Evolutionary conservation across 2,113 vertebrate genomes (phyloP).

Genomic region (Cyrtonyx montezumae): DNA sequence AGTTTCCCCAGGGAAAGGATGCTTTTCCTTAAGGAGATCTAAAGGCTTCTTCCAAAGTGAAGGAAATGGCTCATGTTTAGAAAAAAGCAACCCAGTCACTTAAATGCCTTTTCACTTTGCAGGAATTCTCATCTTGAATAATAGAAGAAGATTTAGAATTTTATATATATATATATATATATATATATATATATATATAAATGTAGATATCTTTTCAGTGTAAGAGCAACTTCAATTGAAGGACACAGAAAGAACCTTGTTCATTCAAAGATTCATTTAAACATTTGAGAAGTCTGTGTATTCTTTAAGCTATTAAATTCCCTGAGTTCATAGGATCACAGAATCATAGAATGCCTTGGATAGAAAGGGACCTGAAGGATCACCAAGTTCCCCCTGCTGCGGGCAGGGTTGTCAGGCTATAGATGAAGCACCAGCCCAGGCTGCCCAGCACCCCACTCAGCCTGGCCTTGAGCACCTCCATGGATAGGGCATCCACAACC

Average conservation of each 20-base stretch:
- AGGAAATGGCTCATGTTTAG: not conserved
- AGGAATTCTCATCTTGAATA: not conserved
- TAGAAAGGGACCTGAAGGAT: too few species aligned
- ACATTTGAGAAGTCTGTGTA: constrained; percentile 36
- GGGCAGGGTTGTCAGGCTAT: too few species aligned
- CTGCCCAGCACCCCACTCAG: too few species aligned
- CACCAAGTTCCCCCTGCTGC: too few species aligned
- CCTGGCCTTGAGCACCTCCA: too few species aligned
- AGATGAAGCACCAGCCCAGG: too few species aligned
- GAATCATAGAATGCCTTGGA: too few species aligned
- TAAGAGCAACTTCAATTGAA: constrained; percentile 22
- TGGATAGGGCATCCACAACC: too few species aligned
- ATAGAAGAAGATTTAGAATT: not conserved
- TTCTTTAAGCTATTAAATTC: constrained; percentile 51
- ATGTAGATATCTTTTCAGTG: not conserved
- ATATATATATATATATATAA: not conserved
- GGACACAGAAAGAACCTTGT: constrained; percentile 48
- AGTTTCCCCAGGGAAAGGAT: not conserved
- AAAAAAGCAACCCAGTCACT: not conserved
- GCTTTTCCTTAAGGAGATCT: not conserved
- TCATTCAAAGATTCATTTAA: constrained; percentile 18
- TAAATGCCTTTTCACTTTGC: not conserved
- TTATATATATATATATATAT: not conserved
- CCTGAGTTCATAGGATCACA: not conserved
- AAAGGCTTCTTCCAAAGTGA: not conserved